phyloP scores from a whole-genome alignment of 2,797 vertebrate genomes.

The Pseudocheirus occidentalis region DNA sequence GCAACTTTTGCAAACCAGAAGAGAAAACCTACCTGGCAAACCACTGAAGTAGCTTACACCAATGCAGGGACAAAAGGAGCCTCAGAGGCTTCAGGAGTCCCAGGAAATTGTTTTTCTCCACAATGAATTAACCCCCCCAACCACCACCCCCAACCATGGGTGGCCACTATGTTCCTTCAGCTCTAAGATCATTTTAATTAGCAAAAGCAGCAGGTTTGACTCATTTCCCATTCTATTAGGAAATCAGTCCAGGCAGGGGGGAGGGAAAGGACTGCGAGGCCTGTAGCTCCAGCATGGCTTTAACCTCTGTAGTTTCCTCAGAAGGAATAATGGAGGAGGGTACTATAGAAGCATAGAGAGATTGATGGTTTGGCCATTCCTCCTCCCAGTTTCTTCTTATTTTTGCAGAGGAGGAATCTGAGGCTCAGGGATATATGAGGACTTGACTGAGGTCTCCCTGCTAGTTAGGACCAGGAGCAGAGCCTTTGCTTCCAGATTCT shows the following conservation, averaged over 20 bases:
- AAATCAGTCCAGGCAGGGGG: constrained; percentile 31
- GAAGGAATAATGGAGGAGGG: constrained; percentile 41
- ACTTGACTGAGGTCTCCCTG: background rate
- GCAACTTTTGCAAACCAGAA: background rate
- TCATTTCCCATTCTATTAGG: constrained; percentile 56
- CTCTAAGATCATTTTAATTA: constrained; percentile 59
- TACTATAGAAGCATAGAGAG: background rate
- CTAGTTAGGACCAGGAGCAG: constrained; percentile 7
- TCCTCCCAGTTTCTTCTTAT: background rate
- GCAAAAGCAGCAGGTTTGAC: constrained; percentile 39
- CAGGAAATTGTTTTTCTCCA: background rate
- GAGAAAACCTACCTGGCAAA: background rate
- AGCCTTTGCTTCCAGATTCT: background rate
- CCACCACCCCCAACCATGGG: background rate
- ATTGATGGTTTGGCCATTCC: background rate
- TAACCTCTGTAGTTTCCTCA: background rate
- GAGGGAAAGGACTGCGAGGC: background rate
- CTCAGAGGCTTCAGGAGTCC: background rate
- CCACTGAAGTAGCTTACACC: background rate
- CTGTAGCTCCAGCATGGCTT: background rate
- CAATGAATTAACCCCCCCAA: background rate
- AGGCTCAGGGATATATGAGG: background rate
- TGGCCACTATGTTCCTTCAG: constrained; percentile 40
- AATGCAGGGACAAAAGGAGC: background rate
- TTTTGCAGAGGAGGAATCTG: background rate